A percentile compares a stretch with the other conserved stretches of the same genome.
These are phyloP conservation scores for Theretra japonica DNA, from an alignment of 2,888 invertebrate genomes.

Conservation along the genomic window DNA sequence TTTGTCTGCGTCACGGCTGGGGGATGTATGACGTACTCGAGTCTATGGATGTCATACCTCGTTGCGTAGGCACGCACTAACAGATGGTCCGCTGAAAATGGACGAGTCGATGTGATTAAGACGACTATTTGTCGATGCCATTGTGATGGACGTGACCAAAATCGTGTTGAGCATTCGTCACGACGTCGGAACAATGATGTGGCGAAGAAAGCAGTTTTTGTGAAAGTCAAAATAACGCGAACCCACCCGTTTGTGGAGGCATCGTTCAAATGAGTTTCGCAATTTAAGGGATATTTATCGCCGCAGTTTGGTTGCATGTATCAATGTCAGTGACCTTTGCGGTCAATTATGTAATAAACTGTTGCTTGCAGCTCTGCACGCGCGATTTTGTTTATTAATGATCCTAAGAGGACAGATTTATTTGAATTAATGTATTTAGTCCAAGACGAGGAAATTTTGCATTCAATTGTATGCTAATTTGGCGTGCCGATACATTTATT, in stretches of 20 bases:
- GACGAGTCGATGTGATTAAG: conserved; percentile 8
- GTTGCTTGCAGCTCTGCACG: not conserved
- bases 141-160: conserved; percentile 13
- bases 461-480: too few species aligned
- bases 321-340: conserved; percentile 18
- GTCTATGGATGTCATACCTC: not conserved
- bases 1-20: not conserved
- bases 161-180: conserved; percentile 22
- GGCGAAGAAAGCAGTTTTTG: conserved; percentile 31
- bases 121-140: conserved; percentile 17
- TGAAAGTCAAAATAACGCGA: conserved; percentile 29
- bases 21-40: conserved; percentile 3
- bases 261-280: conserved; percentile 17
- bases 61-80: not conserved
- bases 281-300: conserved; percentile 19
- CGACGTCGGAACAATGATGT: conserved; percentile 27
- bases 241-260: conserved; percentile 26
- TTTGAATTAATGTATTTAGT: not conserved
- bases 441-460: not conserved
- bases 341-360: conserved; percentile 9
- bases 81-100: conserved; percentile 23
- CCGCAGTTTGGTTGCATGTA: conserved; percentile 12
- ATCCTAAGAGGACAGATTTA: not conserved
- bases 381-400: not conserved
- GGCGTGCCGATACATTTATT: too few species aligned